Evolutionary conservation across 2,888 invertebrate genomes (phyloP).

Genomic region (Priocnemis perturbator): DNA sequence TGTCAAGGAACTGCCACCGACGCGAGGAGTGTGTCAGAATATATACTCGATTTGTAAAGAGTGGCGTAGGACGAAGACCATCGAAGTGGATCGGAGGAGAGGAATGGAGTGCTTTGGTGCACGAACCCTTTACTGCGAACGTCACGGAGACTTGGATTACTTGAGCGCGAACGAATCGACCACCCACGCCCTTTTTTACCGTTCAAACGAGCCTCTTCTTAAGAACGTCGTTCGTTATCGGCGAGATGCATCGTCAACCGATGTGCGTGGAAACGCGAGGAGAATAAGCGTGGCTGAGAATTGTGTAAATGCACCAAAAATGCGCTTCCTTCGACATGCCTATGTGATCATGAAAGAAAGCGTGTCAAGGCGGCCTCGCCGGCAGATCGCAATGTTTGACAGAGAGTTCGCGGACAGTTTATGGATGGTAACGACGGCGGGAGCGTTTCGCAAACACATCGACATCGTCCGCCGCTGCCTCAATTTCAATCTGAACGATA

Average conservation of each 20-base stretch:
- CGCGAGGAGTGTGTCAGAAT: slow-evolving; percentile 18
- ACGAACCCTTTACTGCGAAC: slow-evolving; percentile 9
- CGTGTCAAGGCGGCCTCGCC: slow-evolving; percentile 11
- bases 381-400: slow-evolving; percentile 10
- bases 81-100: too few species aligned
- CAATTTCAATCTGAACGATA: neutral
- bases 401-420: slow-evolving; percentile 11
- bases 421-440: neutral
- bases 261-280: neutral
- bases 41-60: slow-evolving; percentile 2
- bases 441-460: slow-evolving; percentile 19
- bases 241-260: too few species aligned
- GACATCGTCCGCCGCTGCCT: slow-evolving; percentile 5
- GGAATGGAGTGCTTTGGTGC: too few species aligned
- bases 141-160: slow-evolving; percentile 4
- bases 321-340: neutral
- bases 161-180: too few species aligned
- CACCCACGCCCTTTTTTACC: too few species aligned
- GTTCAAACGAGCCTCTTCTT: too few species aligned
- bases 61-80: too few species aligned
- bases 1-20: slow-evolving; percentile 33
- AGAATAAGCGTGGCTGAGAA: too few species aligned
- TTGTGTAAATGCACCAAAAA: too few species aligned
- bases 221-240: too few species aligned
- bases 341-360: too few species aligned